Evolutionary conservation across 2,113 vertebrate species (phyloP).

Genomic region (Rafetus swinhoei): DNA sequence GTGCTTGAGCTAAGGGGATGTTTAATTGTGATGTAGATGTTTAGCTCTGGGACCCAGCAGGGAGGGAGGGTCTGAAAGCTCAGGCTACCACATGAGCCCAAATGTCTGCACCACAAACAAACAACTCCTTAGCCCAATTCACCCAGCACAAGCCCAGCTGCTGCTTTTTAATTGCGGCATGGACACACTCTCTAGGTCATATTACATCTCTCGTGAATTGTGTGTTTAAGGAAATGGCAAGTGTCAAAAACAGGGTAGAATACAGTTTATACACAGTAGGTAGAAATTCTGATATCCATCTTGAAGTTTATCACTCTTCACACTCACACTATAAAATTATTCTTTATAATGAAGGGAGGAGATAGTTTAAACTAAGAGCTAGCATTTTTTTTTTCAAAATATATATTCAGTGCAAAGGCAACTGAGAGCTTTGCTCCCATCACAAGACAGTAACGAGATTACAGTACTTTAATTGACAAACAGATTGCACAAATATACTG

Average conservation of each 20-base stretch:
- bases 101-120: background rate
- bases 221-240: background rate
- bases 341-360: background rate
- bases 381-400: background rate
- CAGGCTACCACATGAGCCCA: background rate
- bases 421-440: background rate
- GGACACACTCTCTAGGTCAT: background rate
- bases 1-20: too few species aligned
- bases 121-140: background rate
- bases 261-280: background rate
- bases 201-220: background rate
- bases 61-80: background rate
- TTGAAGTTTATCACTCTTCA: background rate
- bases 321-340: background rate
- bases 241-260: background rate
- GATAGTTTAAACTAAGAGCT: background rate
- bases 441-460: background rate
- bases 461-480: conserved; percentile 19
- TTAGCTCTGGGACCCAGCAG: background rate
- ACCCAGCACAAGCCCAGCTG: background rate
- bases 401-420: background rate
- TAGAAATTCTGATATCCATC: background rate
- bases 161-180: background rate
- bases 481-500: background rate
- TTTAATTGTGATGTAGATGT: background rate